Conservation (phyloP, 2,113 vertebrate species). For the Colistium nudipinnis region DNA sequence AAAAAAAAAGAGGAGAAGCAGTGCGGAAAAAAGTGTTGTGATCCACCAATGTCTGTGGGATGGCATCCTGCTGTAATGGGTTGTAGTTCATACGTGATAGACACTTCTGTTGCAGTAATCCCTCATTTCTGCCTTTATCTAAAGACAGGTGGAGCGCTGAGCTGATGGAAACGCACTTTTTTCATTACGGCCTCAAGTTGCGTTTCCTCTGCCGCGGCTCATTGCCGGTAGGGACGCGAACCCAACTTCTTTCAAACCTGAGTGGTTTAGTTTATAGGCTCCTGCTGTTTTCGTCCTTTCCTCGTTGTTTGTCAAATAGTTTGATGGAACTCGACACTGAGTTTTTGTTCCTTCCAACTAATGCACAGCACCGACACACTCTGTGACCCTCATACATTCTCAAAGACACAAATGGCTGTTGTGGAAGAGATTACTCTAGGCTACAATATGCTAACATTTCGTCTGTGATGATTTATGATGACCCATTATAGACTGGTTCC, state of each 20-base stretch:
- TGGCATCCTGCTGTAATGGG: constrained; percentile 51
- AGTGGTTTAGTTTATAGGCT: constrained; percentile 44
- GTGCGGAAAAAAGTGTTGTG: constrained; percentile 39
- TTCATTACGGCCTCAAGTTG: constrained; percentile 54
- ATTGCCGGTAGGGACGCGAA: constrained; percentile 48
- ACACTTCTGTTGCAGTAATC: constrained; percentile 57
- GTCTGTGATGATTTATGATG: constrained; percentile 69
- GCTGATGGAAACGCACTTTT: constrained; percentile 69
- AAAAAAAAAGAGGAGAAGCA: not conserved
- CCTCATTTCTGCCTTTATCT: constrained; percentile 58
- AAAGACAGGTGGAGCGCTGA: constrained; percentile 61
- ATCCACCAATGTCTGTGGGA: constrained; percentile 51
- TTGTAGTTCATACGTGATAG: constrained; percentile 64
- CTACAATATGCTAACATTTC: constrained; percentile 59
- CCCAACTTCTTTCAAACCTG: constrained; percentile 35
- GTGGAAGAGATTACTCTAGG: constrained; percentile 42
- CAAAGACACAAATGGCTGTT: constrained; percentile 44
- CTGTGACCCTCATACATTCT: constrained; percentile 27
- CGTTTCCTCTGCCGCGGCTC: constrained; percentile 45
- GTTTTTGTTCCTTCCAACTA: not conserved
- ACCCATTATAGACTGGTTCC: constrained; percentile 56
- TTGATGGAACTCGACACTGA: constrained; percentile 42
- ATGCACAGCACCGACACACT: not conserved
- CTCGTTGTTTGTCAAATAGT: constrained; percentile 39
- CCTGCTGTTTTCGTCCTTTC: constrained; percentile 40